phyloP scores from a whole-genome alignment of 2,888 invertebrate species.

The Andricus curvator region DNA sequence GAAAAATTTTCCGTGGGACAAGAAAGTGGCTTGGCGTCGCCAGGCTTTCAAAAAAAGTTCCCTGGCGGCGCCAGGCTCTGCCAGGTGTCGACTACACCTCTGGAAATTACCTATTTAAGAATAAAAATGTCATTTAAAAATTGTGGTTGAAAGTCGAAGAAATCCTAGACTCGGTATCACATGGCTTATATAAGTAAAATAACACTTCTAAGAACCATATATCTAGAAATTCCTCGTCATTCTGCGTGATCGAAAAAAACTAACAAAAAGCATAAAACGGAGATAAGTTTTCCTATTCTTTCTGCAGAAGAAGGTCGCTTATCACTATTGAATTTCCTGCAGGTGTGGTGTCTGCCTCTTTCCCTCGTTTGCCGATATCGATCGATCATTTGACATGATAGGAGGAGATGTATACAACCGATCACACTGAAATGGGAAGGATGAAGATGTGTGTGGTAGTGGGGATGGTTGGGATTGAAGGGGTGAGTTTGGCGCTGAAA shows the following conservation, averaged over 20 bases:
- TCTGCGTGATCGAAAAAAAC: background rate
- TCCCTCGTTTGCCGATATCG: slow-evolving; percentile 58
- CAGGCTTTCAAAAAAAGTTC: too few relatives aligned
- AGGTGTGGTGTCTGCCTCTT: slow-evolving; percentile 58
- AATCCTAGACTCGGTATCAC: too few relatives aligned
- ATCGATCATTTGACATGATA: slow-evolving; percentile 55
- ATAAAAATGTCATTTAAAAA: too few relatives aligned
- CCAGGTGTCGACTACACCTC: too few relatives aligned
- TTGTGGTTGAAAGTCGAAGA: too few relatives aligned
- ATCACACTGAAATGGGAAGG: slow-evolving; percentile 29
- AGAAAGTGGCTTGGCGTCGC: too few relatives aligned
- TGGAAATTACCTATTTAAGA: too few relatives aligned
- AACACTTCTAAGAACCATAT: background rate
- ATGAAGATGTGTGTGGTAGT: background rate
- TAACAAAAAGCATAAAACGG: slow-evolving; percentile 1
- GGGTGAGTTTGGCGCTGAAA: background rate
- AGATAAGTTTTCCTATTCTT: background rate
- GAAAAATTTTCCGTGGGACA: too few relatives aligned
- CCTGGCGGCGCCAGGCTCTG: too few relatives aligned
- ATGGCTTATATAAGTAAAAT: too few relatives aligned
- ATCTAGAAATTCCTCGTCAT: background rate
- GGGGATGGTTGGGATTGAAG: slow-evolving; percentile 6
- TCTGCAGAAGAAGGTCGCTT: slow-evolving; percentile 32
- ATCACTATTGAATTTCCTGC: slow-evolving; percentile 63
- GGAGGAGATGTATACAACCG: slow-evolving; percentile 18